Percentiles rank a stretch among this genome's conserved stretches.
Evolutionary conservation across 2,113 vertebrate species (phyloP).

Genomic region (Micronisus gabar): DNA sequence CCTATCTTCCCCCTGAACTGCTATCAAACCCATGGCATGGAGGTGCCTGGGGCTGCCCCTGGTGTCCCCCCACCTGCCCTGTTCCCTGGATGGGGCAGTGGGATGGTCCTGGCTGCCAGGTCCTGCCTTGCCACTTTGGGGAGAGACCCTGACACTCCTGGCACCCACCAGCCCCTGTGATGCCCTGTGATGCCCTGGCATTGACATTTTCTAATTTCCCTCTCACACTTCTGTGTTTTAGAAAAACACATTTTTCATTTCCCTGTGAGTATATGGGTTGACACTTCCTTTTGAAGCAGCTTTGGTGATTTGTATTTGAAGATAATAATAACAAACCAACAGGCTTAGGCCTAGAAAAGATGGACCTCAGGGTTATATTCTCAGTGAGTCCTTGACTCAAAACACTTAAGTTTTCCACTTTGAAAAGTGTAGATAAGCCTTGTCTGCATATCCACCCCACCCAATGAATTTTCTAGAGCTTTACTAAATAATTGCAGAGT

Average conservation of each 20-base stretch:
- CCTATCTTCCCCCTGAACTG: accelerated
- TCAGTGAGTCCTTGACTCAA: not conserved
- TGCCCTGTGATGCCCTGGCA: accelerated
- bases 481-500: not conserved
- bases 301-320: not conserved
- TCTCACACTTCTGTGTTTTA: not conserved
- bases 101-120: not conserved
- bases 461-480: not conserved
- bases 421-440: not conserved
- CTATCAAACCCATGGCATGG: not conserved
- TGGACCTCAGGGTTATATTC: not conserved
- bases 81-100: not conserved
- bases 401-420: not conserved
- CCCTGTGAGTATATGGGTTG: not conserved
- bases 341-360: not conserved
- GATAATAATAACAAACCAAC: not conserved
- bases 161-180: accelerated
- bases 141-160: accelerated
- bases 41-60: not conserved
- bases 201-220: not conserved
- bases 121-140: accelerated
- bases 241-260: not conserved
- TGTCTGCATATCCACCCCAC: not conserved
- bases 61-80: accelerated
- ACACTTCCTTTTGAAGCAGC: not conserved